Evolutionary conservation across 2,797 vertebrate genomes (phyloP).

Genomic region (Ctenopoma kingsleyae): DNA sequence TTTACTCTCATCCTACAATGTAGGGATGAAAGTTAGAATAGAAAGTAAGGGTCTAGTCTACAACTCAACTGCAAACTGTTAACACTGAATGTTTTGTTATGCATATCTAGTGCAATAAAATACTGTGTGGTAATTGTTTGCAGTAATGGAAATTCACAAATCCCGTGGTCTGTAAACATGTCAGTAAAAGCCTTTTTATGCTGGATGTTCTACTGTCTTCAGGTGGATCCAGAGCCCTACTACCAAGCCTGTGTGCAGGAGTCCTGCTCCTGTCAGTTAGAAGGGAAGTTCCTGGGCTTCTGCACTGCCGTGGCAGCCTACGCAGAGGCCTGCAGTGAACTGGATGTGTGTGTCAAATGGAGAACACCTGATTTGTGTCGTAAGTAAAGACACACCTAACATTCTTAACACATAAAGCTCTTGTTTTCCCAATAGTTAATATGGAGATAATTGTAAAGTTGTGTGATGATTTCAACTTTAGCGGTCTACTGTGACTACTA

Average conservation of each 20-base stretch:
- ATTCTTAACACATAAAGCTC: not conserved
- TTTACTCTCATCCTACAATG: not conserved
- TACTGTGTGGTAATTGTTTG: not conserved
- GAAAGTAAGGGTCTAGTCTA: not conserved
- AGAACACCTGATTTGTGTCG: slow-evolving; percentile 89
- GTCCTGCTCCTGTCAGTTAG: slow-evolving; percentile 89
- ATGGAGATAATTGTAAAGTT: not conserved
- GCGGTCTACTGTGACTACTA: slow-evolving; percentile 91
- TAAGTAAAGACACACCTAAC: slow-evolving; percentile 67
- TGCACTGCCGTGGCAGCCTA: slow-evolving; percentile 89
- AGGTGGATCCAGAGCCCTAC: slow-evolving; percentile 88
- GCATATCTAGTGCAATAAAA: not conserved
- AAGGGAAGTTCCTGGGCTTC: slow-evolving; percentile 89
- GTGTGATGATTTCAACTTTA: slow-evolving; percentile 45
- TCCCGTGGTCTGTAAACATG: not conserved
- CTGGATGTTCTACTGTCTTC: slow-evolving; percentile 13
- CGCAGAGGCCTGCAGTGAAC: slow-evolving; percentile 85
- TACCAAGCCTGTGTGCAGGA: slow-evolving; percentile 87
- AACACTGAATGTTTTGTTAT: not conserved
- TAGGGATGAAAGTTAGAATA: not conserved
- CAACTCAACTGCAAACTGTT: not conserved
- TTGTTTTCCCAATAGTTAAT: not conserved
- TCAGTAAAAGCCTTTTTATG: not conserved
- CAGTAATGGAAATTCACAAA: not conserved
- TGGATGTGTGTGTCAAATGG: slow-evolving; percentile 85